Evolutionary conservation across 2,888 invertebrate species (phyloP).

Genomic region (Cecidostiba fungosa): DNA sequence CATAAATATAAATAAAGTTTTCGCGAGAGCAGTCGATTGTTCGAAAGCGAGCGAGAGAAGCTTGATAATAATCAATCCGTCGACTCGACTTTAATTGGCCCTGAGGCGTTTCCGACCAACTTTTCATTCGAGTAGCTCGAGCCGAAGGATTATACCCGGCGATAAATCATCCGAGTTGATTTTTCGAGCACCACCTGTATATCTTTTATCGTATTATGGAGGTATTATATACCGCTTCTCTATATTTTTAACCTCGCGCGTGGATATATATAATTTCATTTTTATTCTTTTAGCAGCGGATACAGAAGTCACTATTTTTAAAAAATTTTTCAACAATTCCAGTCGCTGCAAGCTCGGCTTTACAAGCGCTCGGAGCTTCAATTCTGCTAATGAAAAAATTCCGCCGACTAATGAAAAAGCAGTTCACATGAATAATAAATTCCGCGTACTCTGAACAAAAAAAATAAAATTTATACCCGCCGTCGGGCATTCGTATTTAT

Average conservation of each 20-base stretch:
- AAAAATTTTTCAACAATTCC: too few relatives aligned
- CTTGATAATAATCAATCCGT: slow-evolving; percentile 61
- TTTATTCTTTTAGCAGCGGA: too few relatives aligned
- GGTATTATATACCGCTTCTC: not conserved
- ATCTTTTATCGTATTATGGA: not conserved
- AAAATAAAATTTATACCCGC: not conserved
- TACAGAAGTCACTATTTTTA: too few relatives aligned
- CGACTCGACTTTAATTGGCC: slow-evolving; percentile 50
- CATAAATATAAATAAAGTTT: slow-evolving; percentile 63
- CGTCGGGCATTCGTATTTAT: not conserved
- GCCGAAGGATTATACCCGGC: slow-evolving; percentile 26
- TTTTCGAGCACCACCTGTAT: not conserved
- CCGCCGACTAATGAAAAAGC: not conserved
- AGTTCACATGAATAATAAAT: slow-evolving; percentile 2
- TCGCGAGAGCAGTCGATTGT: slow-evolving; percentile 43
- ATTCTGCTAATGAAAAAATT: slow-evolving; percentile 3
- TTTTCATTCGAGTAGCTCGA: slow-evolving; percentile 34
- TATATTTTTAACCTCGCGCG: not conserved
- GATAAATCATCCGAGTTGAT: slow-evolving; percentile 47
- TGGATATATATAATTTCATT: not conserved
- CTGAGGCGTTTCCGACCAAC: slow-evolving; percentile 11
- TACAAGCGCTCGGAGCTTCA: not conserved
- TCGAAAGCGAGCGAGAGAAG: slow-evolving; percentile 14
- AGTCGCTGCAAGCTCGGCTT: not conserved
- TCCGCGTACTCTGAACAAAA: not conserved